Evolutionary conservation across 2,888 invertebrate genomes (phyloP).

Genomic region (Mamestra brassicae): DNA sequence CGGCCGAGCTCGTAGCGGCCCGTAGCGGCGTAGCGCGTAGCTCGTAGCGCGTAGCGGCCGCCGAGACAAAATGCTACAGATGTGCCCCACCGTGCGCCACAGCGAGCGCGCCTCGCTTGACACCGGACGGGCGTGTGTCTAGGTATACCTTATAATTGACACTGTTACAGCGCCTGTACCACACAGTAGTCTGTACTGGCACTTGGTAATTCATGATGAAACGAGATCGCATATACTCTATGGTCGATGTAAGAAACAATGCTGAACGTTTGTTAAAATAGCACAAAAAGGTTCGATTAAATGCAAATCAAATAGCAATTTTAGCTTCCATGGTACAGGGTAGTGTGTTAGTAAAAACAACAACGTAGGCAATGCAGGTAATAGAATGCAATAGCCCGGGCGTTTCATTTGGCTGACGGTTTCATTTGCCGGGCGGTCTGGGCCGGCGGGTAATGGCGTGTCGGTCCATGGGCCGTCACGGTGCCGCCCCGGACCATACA

Average conservation of each 20-base stretch:
- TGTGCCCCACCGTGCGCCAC: constrained; percentile 48
- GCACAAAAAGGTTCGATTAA: background rate
- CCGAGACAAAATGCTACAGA: constrained; percentile 60
- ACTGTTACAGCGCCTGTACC: background rate
- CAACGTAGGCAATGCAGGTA: constrained; percentile 45
- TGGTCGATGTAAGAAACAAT: background rate
- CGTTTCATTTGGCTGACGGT: constrained; percentile 36
- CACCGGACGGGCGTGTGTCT: background rate
- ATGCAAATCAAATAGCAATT: constrained; percentile 16
- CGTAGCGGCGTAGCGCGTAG: constrained; percentile 47
- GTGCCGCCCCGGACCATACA: background rate
- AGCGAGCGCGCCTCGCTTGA: constrained; percentile 9
- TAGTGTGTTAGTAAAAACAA: constrained; percentile 31
- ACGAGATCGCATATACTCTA: background rate
- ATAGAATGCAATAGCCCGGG: constrained; percentile 49
- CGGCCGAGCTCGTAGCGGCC: constrained; percentile 62
- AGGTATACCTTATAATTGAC: constrained; percentile 11
- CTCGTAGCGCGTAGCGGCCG: constrained; percentile 57
- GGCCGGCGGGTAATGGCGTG: constrained; percentile 17
- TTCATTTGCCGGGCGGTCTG: constrained; percentile 22
- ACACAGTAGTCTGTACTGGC: background rate
- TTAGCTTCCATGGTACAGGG: constrained; percentile 7
- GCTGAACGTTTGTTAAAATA: background rate
- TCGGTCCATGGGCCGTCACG: constrained; percentile 35
- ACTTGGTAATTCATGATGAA: background rate